Conservation (phyloP, 2,797 vertebrate species). For the Brotula barbata region DNA sequence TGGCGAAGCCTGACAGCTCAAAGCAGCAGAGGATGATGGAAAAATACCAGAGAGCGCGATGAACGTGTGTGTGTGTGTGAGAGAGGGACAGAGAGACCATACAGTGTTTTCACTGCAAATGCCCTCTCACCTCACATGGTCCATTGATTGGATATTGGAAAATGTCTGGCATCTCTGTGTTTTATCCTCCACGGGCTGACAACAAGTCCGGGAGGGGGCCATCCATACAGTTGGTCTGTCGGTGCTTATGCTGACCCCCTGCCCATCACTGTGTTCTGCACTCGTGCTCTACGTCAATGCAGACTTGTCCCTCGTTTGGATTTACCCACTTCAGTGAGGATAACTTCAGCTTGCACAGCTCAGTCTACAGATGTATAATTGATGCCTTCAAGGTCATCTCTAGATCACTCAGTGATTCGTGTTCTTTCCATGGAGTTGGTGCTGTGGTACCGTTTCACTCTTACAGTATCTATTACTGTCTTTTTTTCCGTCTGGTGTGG, state of each 20-base stretch:
- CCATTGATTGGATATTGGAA: slow-evolving; percentile 70
- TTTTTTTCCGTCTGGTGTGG: no score
- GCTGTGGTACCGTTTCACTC: neutral
- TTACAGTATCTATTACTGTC: no score
- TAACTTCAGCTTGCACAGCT: neutral
- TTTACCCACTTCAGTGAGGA: neutral
- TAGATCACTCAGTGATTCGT: neutral
- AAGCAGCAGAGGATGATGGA: slow-evolving; percentile 68
- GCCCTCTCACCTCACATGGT: slow-evolving; percentile 62
- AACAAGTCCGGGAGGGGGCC: neutral
- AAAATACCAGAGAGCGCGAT: slow-evolving; percentile 71
- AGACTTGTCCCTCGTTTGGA: neutral
- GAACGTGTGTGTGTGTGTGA: slow-evolving; percentile 33
- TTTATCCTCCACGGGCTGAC: slow-evolving; percentile 32
- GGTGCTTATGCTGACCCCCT: no score
- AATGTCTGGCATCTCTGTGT: slow-evolving; percentile 57
- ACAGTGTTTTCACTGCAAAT: slow-evolving; percentile 78
- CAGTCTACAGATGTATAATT: neutral
- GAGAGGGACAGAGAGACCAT: slow-evolving; percentile 52
- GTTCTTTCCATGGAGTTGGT: neutral
- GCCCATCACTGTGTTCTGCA: no score
- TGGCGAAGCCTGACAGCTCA: slow-evolving; percentile 48
- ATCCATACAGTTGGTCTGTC: no score
- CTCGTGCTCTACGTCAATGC: no score
- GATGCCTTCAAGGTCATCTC: neutral